Conservation (phyloP, 2,113 vertebrate genomes). For the Pleuronectes platessa region DNA sequence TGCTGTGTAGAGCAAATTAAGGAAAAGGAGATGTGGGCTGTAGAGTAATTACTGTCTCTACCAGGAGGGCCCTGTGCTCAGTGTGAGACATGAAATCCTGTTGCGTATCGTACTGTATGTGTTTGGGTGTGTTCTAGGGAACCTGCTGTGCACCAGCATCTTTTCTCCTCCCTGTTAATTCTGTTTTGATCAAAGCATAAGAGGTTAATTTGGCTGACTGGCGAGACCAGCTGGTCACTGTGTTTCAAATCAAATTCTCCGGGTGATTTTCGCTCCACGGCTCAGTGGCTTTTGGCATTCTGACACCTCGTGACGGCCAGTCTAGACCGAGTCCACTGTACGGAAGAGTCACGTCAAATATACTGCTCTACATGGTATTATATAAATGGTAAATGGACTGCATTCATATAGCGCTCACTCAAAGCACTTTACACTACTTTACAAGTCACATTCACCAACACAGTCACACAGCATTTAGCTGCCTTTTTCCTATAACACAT, state of each 20-base stretch:
- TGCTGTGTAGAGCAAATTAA: background rate
- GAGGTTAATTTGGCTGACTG: slow-evolving; percentile 72
- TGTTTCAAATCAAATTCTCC: slow-evolving; percentile 70
- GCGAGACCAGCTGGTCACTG: slow-evolving; percentile 74
- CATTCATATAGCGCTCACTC: background rate
- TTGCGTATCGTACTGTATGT: slow-evolving; percentile 48
- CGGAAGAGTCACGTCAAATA: background rate
- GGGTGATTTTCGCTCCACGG: slow-evolving; percentile 32
- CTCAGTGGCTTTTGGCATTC: slow-evolving; percentile 37
- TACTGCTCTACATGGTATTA: background rate
- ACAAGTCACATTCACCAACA: background rate
- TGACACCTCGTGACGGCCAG: slow-evolving; percentile 39
- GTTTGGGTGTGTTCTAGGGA: slow-evolving; percentile 42
- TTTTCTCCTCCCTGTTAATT: slow-evolving; percentile 70
- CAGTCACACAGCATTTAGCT: background rate
- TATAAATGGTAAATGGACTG: background rate
- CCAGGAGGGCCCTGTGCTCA: slow-evolving; percentile 34
- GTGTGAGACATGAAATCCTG: slow-evolving; percentile 55
- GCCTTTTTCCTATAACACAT: background rate
- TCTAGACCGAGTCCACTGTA: background rate
- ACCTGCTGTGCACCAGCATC: slow-evolving; percentile 64
- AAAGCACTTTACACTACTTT: background rate
- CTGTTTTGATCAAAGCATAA: slow-evolving; percentile 78
- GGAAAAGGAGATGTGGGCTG: slow-evolving; percentile 9
- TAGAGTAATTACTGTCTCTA: slow-evolving; percentile 36